Base-by-base conservation (phyloP, 1,140 invertebrate genomes). In the Lepidurus arcticus region DNA sequence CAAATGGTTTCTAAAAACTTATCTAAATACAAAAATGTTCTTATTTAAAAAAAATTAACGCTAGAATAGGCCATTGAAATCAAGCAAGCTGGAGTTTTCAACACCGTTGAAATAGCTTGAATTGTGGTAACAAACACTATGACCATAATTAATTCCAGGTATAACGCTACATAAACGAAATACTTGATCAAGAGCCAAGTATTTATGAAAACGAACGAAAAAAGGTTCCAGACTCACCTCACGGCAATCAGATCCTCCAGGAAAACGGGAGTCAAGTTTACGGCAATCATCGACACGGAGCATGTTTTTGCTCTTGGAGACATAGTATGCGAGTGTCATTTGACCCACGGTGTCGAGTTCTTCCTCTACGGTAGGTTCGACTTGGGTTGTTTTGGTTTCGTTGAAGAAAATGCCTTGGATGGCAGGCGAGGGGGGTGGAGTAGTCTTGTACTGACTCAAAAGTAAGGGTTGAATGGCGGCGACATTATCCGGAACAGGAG, bases 301-400 rank as follows among this genome's bases (percentile, higher is more conserved):
- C 83, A 82, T 81, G 85, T 86, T 79, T 84, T 82, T 26, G 84
- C 86, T 78, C 81, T 83, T 82, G 1, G 88, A 87, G 6, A 90
- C 89, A 78, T 87, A 88, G 8, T 83, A 82, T 7, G 88, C 85
- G 74, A 89, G 79, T n/a, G 84, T 84, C 16, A 44, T 76, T 47
- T 44, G 75, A 16, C 75, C 47, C 24, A 45, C 75, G 44, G 10
- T 42, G 24, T 45, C 34, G 24, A 42, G 34, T 44, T 76, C 75
- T 44, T 76, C 75, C 24, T 76, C 75, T 9, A 5, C 7, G n/a
- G 21, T 65, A 21, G 53, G 53, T 13, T 65, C 53, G 21, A 7
- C 21, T 65, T n/a, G 8, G 16, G 53, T 7, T n/a, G n/a, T n/a
- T 65, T 65, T 65, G 16, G 53, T 21, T n/a, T 65, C n/a, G 21